Base-by-base conservation (phyloP, 2,113 vertebrate species). In the Mionectes macconnelli region DNA sequence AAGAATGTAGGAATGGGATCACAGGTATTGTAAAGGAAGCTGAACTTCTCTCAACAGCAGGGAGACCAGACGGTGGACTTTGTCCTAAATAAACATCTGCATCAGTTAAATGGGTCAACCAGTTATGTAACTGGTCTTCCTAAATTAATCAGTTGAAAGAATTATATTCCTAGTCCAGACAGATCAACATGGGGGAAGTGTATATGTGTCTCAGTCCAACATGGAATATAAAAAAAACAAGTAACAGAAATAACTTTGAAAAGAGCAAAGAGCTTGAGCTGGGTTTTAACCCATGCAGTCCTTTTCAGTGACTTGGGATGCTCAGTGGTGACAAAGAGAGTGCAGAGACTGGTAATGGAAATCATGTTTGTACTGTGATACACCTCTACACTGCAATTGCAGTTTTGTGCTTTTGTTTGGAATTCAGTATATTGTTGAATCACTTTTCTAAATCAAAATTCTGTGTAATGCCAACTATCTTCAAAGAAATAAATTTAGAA, bases 71-170 rank as follows among this genome's bases (percentile, higher is more conserved):
- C 74, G 1, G 16, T 64, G 6, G 7, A 33, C 7, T 60, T 56
- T 16, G 4, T 6, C 8, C 1, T 20, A 40, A 47, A 37, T 27
- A 37, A n/a, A 37, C 0, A 3, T 7, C 18, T 60, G 10, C 17
- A 60, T 69, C 55, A 45, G 12, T 45, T 59, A 20, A 83, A 60
- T 21, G 33, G 2, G 6, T 69, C 8, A 64, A 37, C 6, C 31
- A 31, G 14, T 33, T 28, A 49, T 17, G 19, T 24, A 64, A 78
- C 55, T 30, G 3, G 4, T 37, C 15, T 55, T 60, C 25, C 50
- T 78, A 69, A 78, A 74, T 64, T 31, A 74, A 27, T 50, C 10
- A 11, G 1, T 55, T 52, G 16, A 75, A 66, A 40, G 21, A 25
- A 60, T 27, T 63, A 33, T 22, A 31, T 73, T 77, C 18, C 49